Base-by-base conservation (phyloP, 2,888 invertebrate species). In the Drosophila setosimentum region DNA sequence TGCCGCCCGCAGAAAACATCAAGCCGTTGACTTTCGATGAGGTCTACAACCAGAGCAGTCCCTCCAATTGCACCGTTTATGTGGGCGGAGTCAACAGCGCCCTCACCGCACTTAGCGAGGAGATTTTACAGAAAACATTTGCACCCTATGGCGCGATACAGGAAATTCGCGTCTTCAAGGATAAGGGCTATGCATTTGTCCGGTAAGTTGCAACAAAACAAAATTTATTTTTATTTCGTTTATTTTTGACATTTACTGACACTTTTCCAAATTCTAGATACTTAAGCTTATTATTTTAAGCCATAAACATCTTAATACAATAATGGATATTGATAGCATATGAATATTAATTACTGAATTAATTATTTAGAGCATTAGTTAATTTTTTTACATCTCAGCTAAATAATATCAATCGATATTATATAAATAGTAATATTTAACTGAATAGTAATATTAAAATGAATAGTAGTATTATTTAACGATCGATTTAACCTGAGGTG, bases 1-100 rank as follows among this genome's bases (percentile, higher is more conserved):
- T 40, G 16, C 18, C n/a, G 13, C 29, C 18, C 27, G 3, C 35
- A 97, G 97, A 96, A 89, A 98, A 97, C 94, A 95, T 97, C 70
- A 98, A 98, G 93, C 98, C 98, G 21, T 94, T 98, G 92, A 98
- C 98, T 70, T 99, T 98, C 94, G 99, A 99, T 92, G 99, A 99
- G 94, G 99, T 99, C 32, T 99, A 98, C 95, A 98, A 98, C 94
- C 99, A 99, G 94, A 98, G 99, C 93, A 98, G 98, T 89, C 97
- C 98, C 48, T 99, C 98, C 92, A 99, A 99, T 95, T 99, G 99
- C 94, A 99, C 99, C 80, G 99, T 99, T 30, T 99, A 99, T 94
- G 99, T 99, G 94, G 99, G 99, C 64, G 99, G 99, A 42, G 94
- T 95, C 57, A 93, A 93, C 73, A 93, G 93, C 80, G 93, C 93